Percentiles rank a stretch among this genome's conserved stretches.
These are phyloP conservation scores for Drymonia ruficornis DNA, from an alignment of 2,888 invertebrate genomes.

Conservation along the genomic window DNA sequence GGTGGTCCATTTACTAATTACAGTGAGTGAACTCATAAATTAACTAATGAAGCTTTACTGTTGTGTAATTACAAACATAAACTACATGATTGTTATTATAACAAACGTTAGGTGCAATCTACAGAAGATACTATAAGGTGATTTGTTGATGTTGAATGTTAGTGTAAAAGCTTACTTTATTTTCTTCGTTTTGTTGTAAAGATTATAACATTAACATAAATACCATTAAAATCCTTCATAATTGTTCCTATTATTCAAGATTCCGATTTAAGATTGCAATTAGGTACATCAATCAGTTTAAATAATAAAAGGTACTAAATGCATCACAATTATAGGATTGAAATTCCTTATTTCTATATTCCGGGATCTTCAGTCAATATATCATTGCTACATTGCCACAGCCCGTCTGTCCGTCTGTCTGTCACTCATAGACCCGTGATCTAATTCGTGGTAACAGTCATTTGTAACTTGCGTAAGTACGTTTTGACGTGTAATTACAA, in stretches of 20 bases:
- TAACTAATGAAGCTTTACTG: conserved; percentile 26
- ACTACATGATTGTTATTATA: conserved; percentile 4
- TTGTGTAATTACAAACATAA: conserved; percentile 8
- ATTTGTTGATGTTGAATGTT: too few species aligned
- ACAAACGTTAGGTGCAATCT: not conserved
- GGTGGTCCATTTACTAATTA: conserved; percentile 30
- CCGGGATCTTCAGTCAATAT: not conserved
- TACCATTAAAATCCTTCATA: too few species aligned
- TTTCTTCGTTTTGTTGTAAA: too few species aligned
- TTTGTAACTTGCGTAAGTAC: conserved; percentile 40
- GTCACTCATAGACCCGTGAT: conserved; percentile 17
- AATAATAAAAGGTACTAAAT: too few species aligned
- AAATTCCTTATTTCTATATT: conserved; percentile 1
- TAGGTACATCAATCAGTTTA: too few species aligned
- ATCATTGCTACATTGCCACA: not conserved
- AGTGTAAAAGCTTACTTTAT: too few species aligned
- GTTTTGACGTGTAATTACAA: conserved; percentile 27
- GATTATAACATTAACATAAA: too few species aligned
- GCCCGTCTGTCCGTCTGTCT: conserved; percentile 14
- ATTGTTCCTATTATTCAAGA: too few species aligned
- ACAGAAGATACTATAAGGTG: too few species aligned
- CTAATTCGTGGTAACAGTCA: conserved; percentile 36
- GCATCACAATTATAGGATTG: conserved; percentile 1
- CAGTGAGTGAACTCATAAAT: conserved; percentile 28
- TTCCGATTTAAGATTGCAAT: too few species aligned